Conservation (phyloP, 2,113 vertebrate genomes). For the Sander vitreus region DNA sequence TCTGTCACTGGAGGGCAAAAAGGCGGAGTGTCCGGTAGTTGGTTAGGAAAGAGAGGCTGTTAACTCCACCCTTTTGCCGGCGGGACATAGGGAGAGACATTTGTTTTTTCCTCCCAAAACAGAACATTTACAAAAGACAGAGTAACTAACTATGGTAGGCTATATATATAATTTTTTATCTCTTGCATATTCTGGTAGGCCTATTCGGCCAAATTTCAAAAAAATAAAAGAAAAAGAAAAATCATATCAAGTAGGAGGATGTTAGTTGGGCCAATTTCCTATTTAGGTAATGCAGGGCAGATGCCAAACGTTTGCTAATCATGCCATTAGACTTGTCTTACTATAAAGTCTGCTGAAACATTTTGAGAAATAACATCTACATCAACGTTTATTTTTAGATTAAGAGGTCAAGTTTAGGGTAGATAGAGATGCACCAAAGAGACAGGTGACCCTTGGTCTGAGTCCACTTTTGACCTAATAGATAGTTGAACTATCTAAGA, state of each 20-base stretch:
- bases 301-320: background rate
- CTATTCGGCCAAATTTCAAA: background rate
- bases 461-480: background rate
- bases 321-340: background rate
- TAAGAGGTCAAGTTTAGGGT: background rate
- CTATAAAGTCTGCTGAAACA: background rate
- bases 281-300: background rate
- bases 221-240: background rate
- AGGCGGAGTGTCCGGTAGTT: constrained; percentile 79
- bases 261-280: background rate
- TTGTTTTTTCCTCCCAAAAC: constrained; percentile 1
- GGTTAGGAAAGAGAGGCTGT: constrained; percentile 29
- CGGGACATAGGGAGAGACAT: constrained; percentile 7
- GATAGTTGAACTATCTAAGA: background rate
- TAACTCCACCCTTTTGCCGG: constrained; percentile 65
- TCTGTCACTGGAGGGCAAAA: constrained; percentile 42
- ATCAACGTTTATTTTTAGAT: background rate
- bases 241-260: background rate
- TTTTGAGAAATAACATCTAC: background rate
- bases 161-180: too few relatives aligned
- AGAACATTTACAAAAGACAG: background rate
- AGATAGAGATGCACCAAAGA: background rate
- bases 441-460: background rate
- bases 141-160: background rate
- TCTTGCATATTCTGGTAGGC: too few relatives aligned